Base-by-base conservation (phyloP, 2,113 vertebrate genomes). In the Tretioscincus oriximinensis region DNA sequence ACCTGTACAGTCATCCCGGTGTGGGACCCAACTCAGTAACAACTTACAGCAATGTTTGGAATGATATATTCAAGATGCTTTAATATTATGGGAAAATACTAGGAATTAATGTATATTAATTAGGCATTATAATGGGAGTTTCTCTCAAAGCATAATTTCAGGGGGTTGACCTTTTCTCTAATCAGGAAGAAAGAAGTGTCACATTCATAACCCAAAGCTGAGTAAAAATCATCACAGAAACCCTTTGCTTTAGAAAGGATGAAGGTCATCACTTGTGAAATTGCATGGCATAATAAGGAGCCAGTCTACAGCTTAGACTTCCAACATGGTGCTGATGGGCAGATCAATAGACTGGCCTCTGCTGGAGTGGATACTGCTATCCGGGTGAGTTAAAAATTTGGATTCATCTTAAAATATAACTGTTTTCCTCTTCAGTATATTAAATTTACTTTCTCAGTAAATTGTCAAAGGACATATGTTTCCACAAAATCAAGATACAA, bases 261-360 rank as follows among this genome's bases (percentile, higher is more conserved):
- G 98, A 99, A 99, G 91, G 96, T 99, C 69, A 96, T 98, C 85
- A 99, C 98, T 1, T 98, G 98, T 91, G 98, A 99, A 75, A 99
- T 99, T 29, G 97, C 96, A 0, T 99, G 98, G 98, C 98, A 99
- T 81, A 99, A 99, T 84, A 99, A 98, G 86, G 98, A 99, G 88
- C 98, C 98, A 0, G 96, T 99, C 26, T 99, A 99, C 94, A 99
- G 98, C 89, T 88, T 99, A 87, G 98, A 99, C 84, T 99, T 99
- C 90, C 98, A 99, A 84, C 97, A 94, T 8, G 94, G 94, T n/a
- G 47, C 93, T 0, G 95, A 97, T 2, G 95, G 95, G 73, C 95
- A 92, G 77, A 90, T 95, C 54, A 95, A 97, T 75, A 92, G 98
- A 0, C 88, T 99, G 90, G 98, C 98, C 0, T 99, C 98, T 0